phyloP scores from a whole-genome alignment of 2,888 invertebrate genomes.

The Cataglyphis albicans region DNA sequence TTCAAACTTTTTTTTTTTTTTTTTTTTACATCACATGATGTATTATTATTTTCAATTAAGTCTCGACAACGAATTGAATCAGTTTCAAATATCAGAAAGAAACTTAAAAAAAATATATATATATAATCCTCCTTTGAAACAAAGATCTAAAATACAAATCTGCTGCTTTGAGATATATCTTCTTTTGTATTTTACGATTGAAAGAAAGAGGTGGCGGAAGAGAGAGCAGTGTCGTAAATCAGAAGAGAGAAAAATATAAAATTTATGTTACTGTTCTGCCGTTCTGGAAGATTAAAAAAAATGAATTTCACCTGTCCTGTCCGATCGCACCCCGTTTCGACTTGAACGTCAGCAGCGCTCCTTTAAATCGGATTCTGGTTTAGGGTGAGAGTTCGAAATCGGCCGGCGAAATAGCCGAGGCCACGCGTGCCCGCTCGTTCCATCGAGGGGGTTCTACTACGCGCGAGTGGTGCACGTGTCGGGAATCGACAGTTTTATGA shows the following conservation, averaged over 20 bases:
- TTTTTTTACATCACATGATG: not conserved
- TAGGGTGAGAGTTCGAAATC: conserved; percentile 52
- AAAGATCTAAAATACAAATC: not conserved
- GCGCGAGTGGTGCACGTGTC: conserved; percentile 70
- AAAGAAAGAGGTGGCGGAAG: not conserved
- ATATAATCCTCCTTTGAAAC: not conserved
- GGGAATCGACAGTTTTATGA: conserved; percentile 74
- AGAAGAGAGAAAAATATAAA: not conserved
- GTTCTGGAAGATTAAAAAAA: not conserved
- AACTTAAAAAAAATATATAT: not conserved
- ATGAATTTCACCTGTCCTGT: conserved; percentile 1
- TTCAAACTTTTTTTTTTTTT: not conserved
- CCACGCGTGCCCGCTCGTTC: conserved; percentile 43
- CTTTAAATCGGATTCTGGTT: conserved; percentile 52
- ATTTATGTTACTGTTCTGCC: not conserved
- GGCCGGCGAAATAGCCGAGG: conserved; percentile 44
- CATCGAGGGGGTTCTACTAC: conserved; percentile 44
- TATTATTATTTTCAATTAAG: not conserved
- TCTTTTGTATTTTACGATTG: not conserved
- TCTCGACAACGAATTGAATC: not conserved
- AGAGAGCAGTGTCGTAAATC: not conserved
- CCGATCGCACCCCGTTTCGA: not conserved
- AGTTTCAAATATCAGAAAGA: not conserved
- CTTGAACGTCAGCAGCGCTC: conserved; percentile 43
- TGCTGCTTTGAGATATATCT: not conserved